Evolutionary conservation across 1,140 invertebrate species (phyloP), one percentile per base, ranked within the genome.

Genomic region (Mycetomoellerius zeteki): DNA sequence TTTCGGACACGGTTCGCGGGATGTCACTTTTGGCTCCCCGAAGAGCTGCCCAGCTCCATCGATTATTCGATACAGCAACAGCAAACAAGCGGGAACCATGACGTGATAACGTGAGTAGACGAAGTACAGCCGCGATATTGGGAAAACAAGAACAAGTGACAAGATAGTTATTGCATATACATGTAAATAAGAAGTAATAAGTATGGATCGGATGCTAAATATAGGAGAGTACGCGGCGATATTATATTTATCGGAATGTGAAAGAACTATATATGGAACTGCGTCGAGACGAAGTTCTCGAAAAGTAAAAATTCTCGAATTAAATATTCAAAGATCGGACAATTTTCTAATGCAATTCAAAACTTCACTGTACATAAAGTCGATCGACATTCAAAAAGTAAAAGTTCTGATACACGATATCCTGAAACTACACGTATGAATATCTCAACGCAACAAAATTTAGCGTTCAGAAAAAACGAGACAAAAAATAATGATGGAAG

Each of bases 21-120:
- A 81, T 56, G 65, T 81, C 65, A 71, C 47, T 81, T 81, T 71
- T 71, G 78, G 33, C 47, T 69, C 77, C 47, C 77, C 7, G 30
- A 81, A 81, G 58, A 30, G 47, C 50, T 60, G 62, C 30, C 64
- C 8, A 21, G 64, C 64, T 81, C 33, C 52, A 71, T 81, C 78
- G 78, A 81, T 81, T 71, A 71, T 56, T 47, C 78, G 78, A 81
- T 71, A 56, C 37, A 14, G 64, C 62, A 56, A 43, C 65, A n/a
- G 78, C 64, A 81, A 71, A 71, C 65, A 71, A 33, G 33, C 50
- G 47, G 50, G 33, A 81, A n/a, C 30, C 50, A 47, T 71, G 78
- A 81, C 50, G 65, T 21, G 78, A 71, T 71, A 71, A 71, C 50
- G 50, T 43, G 77, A 81, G 50, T 27, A 69, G 77, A 81, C 60